A percentile compares a stretch with the other conserved stretches of the same genome.
These are phyloP conservation scores for Platycheirus albimanus DNA, from an alignment of 2,888 invertebrate species.

Conservation along the genomic window DNA sequence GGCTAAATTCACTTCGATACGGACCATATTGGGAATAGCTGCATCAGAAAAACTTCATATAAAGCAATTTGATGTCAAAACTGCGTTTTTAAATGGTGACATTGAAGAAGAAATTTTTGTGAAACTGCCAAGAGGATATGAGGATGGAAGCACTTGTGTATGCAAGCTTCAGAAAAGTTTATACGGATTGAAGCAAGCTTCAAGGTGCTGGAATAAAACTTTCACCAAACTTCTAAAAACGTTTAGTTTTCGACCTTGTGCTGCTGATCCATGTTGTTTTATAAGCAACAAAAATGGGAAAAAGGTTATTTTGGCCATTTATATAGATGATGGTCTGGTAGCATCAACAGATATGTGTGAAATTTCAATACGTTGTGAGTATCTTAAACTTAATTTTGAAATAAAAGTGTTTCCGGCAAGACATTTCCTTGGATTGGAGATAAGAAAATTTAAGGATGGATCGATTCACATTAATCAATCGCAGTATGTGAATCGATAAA, in stretches of 20 bases:
- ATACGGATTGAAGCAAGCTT: slow-evolving; percentile 75
- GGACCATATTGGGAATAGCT: slow-evolving; percentile 71
- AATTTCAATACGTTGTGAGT: slow-evolving; percentile 38
- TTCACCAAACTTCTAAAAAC: slow-evolving; percentile 74
- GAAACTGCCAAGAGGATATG: slow-evolving; percentile 65
- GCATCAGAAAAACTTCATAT: slow-evolving; percentile 49
- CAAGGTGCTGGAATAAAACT: slow-evolving; percentile 75
- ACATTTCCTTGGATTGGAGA: slow-evolving; percentile 67
- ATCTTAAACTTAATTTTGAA: slow-evolving; percentile 51
- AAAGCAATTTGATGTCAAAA: slow-evolving; percentile 68
- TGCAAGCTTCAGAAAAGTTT: slow-evolving; percentile 66
- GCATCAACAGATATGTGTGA: slow-evolving; percentile 44
- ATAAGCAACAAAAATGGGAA: slow-evolving; percentile 73
- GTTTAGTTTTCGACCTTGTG: slow-evolving; percentile 73
- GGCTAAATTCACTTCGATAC: slow-evolving; percentile 75
- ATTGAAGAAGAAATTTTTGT: slow-evolving; percentile 65
- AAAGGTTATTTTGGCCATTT: slow-evolving; percentile 71
- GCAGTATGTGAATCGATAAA: too few species aligned
- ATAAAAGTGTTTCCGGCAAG: slow-evolving; percentile 52
- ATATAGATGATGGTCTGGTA: slow-evolving; percentile 77
- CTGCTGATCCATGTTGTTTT: slow-evolving; percentile 73
- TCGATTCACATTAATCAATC: slow-evolving; percentile 55
- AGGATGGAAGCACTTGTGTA: slow-evolving; percentile 72
- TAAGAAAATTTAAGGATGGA: slow-evolving; percentile 33
- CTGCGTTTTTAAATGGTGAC: slow-evolving; percentile 63